Percentiles rank a stretch among this genome's conserved stretches.
Conservation (phyloP, 2,113 vertebrate genomes). For the Arenaria interpres region DNA sequence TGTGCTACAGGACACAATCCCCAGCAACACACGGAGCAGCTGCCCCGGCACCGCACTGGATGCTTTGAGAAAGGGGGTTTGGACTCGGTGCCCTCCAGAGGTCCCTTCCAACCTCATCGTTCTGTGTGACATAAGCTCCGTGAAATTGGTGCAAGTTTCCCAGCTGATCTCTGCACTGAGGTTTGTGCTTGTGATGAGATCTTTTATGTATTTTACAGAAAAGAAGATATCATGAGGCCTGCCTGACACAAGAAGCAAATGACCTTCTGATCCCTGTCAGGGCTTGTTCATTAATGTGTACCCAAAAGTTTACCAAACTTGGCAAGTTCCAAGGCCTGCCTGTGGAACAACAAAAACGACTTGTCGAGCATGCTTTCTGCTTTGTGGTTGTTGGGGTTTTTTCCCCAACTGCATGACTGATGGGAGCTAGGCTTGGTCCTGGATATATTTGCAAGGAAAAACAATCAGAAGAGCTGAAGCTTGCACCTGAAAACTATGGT, state of each 20-base stretch:
- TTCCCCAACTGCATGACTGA: neutral
- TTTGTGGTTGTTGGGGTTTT: neutral
- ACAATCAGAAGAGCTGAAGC: neutral
- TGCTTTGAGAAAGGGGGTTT: neutral
- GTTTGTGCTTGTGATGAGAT: neutral
- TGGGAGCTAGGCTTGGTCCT: neutral
- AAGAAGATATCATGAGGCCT: neutral
- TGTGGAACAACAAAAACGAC: neutral
- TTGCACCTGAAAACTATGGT: neutral
- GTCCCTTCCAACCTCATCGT: neutral
- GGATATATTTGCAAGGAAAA: neutral
- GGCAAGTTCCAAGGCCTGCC: neutral
- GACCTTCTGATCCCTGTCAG: neutral
- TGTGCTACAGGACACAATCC: neutral
- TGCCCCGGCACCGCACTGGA: accelerated
- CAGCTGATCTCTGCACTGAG: neutral
- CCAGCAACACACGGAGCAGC: accelerated
- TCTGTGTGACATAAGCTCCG: neutral
- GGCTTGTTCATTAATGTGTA: neutral
- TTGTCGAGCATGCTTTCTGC: neutral
- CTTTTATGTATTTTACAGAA: neutral
- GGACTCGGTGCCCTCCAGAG: neutral
- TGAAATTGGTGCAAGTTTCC: neutral
- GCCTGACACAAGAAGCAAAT: neutral
- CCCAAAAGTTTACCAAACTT: neutral